phyloP scores from a whole-genome alignment of 23 tunicate genomes.

The Styela clava region DNA sequence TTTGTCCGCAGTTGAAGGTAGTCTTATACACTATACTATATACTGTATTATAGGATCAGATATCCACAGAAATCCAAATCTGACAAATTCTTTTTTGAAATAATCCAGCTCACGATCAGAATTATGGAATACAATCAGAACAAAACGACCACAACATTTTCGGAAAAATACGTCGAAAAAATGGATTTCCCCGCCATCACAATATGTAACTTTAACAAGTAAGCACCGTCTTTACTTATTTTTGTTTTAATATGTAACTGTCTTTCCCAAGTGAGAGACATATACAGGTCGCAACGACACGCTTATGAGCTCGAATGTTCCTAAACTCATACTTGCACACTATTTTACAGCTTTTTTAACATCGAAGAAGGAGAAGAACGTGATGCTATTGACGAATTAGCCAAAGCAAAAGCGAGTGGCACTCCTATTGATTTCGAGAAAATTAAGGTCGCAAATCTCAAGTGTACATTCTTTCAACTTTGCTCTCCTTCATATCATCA shows the following conservation, averaged over 20 bases:
- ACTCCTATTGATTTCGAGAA: neutral
- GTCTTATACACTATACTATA: too few relatives aligned
- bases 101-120: conserved; percentile 12
- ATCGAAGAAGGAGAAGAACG: neutral
- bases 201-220: conserved; percentile 33
- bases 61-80: too few relatives aligned
- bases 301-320: too few relatives aligned
- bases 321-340: too few relatives aligned
- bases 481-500: too few relatives aligned
- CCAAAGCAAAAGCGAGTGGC: neutral
- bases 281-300: too few relatives aligned
- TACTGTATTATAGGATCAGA: too few relatives aligned
- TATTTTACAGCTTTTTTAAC: conserved; percentile 15
- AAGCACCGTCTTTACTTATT: neutral
- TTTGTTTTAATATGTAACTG: neutral
- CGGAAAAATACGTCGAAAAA: conserved; percentile 1
- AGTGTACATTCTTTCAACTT: neutral
- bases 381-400: conserved; percentile 1
- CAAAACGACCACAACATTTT: conserved; percentile 16
- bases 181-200: conserved; percentile 20
- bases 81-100: too few relatives aligned
- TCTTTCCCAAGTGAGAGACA: too few relatives aligned
- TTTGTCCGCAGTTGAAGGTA: too few relatives aligned
- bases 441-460: neutral
- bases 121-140: neutral